Evolutionary conservation across 2,797 vertebrate genomes (phyloP), one percentile per base, ranked within the genome.

Genomic region (Chromobotia macracanthus): DNA sequence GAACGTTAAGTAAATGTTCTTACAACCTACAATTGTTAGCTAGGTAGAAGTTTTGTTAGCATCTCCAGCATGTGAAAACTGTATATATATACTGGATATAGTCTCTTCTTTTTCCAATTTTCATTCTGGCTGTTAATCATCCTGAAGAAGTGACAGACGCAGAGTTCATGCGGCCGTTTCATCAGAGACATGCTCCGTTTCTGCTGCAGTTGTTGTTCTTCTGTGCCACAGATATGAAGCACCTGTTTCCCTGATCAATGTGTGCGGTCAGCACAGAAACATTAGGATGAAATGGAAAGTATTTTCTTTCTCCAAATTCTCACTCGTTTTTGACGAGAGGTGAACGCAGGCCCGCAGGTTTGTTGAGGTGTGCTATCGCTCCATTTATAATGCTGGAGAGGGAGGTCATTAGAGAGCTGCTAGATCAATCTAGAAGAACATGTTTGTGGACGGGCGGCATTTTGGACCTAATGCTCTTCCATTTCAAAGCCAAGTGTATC

Each of bases 381-480:
- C 53, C 82, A 78, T 85, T 87, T 85, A 86, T 84, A 84, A 84
- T 68, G 81, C 82, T 44, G 38, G 28, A 28, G 44, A 35, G 78
- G 41, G 63, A 64, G 70, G 82, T 71, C 79, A 82, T 85, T 83
- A 84, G 73, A 61, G 15, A 25, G 38, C 51, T 0, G 44, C 64
- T 35, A 80, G 69, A 86, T 87, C 85, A 73, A 84, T 88, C 87
- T 72, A 53, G 5, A 19, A 61, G 70, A 80, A 85, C 80, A 73
- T 12, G 15, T 72, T 69, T 16, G 48, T 64, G 80, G 72, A 82
- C 64, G 51, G 53, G 18, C 16, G 31, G 23, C 21, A 35, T 55
- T 77, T 70, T 55, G 35, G 56, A 31, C 77, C 72, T 38, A 61
- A 61, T 16, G 56, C 75, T 74, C 64, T 67, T 80, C 60, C 19